Evolutionary conservation across 2,888 invertebrate species (phyloP), one percentile per base, ranked within the genome.

Genomic region (Colostygia pectinataria): DNA sequence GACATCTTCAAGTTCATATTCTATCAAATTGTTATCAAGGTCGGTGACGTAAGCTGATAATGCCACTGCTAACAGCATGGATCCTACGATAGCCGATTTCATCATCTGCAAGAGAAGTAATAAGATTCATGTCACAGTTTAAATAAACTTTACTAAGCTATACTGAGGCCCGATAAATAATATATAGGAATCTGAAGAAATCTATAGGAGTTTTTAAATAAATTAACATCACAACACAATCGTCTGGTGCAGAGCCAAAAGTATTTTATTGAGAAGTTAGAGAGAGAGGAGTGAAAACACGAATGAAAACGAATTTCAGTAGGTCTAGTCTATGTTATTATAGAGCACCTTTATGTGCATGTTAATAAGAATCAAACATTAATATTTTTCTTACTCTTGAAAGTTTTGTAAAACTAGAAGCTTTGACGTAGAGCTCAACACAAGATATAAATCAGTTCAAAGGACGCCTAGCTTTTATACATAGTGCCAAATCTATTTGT

Each of bases 11-110:
- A 55, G 48, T 23, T 59, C 61, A 58, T 59, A 70, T 53, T 68
- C 68, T n/a, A 75, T 65, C 12, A 65, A 25, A 33, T 73, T 71
- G 18, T 65, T 58, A 25, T 59, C 64, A 3, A 66, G 50, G 2
- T 68, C 63, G 2, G 58, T 53, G 14, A 62, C 48, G 14, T 61
- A 55, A 2, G 42, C 32, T 32, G 56, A 56, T 27, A 59, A 53
- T 18, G 51, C 48, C 0, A 47, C 55, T 38, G 46, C 41, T n/a
- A 60, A 46, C 4, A 73, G 4, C 15, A 63, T 28, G 1, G 48
- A 66, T 34, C 29, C 53, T 40, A 31, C 41, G 15, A 54, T 20
- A 0, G 20, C 42, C n/a, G 10, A 18, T 38, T 55, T 57, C 40
- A 53, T 28, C 57, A 59, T 57, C 53, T 59, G 47, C 4, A 53